These are phyloP conservation scores for Athripsodes cinereus DNA, from an alignment of 2,888 invertebrate species.

Conservation along the genomic window DNA sequence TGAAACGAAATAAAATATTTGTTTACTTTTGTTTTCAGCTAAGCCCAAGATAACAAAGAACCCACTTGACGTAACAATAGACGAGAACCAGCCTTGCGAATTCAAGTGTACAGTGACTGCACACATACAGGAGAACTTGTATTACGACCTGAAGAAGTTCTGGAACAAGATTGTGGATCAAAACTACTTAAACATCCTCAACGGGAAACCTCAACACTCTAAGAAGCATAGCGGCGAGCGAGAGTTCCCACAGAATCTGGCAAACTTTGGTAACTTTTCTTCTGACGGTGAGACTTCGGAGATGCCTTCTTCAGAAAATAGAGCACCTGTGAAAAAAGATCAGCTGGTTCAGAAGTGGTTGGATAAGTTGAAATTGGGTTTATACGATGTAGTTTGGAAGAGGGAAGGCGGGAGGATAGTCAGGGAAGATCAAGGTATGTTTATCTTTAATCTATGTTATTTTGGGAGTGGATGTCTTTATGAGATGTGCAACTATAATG, in stretches of 20 bases:
- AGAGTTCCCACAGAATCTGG: constrained; percentile 14
- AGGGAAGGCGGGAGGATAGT: constrained; percentile 20
- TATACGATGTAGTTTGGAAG: constrained; percentile 23
- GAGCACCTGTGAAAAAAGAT: constrained; percentile 16
- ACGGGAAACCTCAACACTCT: constrained; percentile 32
- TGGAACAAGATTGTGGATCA: constrained; percentile 23
- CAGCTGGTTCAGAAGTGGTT: constrained; percentile 21
- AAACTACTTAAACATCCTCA: constrained; percentile 20
- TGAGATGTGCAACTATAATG: too few species aligned
- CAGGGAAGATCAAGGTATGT: constrained; percentile 20
- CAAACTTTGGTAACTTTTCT: constrained; percentile 5
- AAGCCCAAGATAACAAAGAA: constrained; percentile 52
- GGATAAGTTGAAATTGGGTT: constrained; percentile 21
- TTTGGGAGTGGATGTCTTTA: too few species aligned
- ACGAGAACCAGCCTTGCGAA: constrained; percentile 60
- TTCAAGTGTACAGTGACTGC: constrained; percentile 61
- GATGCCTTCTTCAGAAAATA: background rate
- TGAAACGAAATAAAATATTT: too few species aligned
- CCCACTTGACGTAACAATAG: constrained; percentile 51
- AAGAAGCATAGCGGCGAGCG: constrained; percentile 28
- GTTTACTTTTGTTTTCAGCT: too few species aligned
- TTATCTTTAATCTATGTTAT: too few species aligned
- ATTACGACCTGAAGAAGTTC: constrained; percentile 16
- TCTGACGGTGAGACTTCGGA: background rate
- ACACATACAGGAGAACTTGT: constrained; percentile 14